Percentiles rank a stretch among this genome's conserved stretches.
Evolutionary conservation across 2,113 vertebrate species (phyloP).

Genomic region (Xenus cinereus): DNA sequence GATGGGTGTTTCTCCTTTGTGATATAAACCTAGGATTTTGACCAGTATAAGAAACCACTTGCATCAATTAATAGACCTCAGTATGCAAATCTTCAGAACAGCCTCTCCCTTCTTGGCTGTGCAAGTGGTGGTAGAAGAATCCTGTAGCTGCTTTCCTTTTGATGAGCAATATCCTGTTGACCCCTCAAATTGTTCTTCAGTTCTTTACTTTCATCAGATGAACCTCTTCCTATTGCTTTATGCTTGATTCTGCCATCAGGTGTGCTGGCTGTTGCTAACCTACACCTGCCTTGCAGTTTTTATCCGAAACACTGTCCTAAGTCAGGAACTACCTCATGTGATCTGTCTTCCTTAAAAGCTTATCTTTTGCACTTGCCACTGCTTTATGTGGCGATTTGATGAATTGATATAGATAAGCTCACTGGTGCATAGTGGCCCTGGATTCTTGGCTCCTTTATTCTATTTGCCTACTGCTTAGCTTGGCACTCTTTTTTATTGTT

Average conservation of each 20-base stretch:
- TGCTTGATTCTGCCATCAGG: background rate
- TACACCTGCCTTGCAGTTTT: background rate
- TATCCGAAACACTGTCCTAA: background rate
- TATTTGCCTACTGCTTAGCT: conserved; percentile 27
- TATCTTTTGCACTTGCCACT: conserved; percentile 16
- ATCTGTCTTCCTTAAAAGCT: conserved; percentile 34
- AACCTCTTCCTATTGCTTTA: background rate
- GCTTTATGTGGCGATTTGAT: conserved; percentile 8
- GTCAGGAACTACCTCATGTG: background rate
- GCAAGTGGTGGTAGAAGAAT: background rate
- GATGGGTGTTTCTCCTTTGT: background rate
- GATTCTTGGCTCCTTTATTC: conserved; percentile 33
- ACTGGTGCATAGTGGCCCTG: conserved; percentile 28
- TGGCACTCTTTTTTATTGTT: background rate
- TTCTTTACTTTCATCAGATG: background rate
- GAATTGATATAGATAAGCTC: conserved; percentile 8
- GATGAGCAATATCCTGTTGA: background rate
- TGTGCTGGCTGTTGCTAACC: background rate
- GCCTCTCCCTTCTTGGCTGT: background rate
- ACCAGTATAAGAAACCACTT: background rate
- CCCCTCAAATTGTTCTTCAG: background rate
- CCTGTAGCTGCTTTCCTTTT: background rate
- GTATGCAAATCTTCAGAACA: background rate
- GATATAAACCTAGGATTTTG: background rate
- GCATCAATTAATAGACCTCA: background rate